Evolutionary conservation across 1,140 invertebrate species (phyloP).

Genomic region (Cherax quadricarinatus): DNA sequence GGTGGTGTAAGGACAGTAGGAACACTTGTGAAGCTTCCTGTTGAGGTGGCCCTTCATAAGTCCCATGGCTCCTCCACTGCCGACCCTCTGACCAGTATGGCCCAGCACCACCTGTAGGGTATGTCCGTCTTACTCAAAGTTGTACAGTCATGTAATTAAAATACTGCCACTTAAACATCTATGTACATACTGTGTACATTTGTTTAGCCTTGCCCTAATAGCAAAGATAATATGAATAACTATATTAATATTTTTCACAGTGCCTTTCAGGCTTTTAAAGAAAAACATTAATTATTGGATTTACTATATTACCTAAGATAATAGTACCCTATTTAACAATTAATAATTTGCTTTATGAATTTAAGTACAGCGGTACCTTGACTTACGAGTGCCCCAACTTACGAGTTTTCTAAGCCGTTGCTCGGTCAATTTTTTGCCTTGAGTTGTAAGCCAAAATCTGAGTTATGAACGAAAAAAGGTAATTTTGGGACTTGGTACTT

Average conservation of each 20-base stretch:
- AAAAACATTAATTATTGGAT: no score
- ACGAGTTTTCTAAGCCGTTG: no score
- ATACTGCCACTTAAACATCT: background rate
- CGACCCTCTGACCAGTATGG: slow-evolving; percentile 51
- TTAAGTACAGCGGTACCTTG: no score
- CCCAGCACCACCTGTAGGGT: slow-evolving; percentile 60
- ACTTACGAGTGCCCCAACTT: no score
- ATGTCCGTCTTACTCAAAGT: slow-evolving; percentile 55
- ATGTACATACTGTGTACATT: background rate
- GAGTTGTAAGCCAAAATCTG: no score
- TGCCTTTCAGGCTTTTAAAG: no score
- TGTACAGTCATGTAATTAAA: slow-evolving; percentile 15
- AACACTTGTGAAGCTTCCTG: slow-evolving; percentile 65
- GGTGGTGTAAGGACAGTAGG: slow-evolving; percentile 64
- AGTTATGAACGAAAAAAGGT: no score
- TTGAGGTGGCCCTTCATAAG: slow-evolving; percentile 52
- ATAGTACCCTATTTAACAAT: no score
- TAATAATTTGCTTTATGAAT: no score
- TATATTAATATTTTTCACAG: background rate
- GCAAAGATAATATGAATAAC: background rate
- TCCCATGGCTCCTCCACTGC: slow-evolving; percentile 52
- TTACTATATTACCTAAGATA: no score
- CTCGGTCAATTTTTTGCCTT: no score
- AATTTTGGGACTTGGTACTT: no score
- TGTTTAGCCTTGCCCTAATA: background rate